These are phyloP conservation scores for Syrrhaptes paradoxus DNA, from an alignment of 2,113 vertebrate genomes.

Conservation along the genomic window DNA sequence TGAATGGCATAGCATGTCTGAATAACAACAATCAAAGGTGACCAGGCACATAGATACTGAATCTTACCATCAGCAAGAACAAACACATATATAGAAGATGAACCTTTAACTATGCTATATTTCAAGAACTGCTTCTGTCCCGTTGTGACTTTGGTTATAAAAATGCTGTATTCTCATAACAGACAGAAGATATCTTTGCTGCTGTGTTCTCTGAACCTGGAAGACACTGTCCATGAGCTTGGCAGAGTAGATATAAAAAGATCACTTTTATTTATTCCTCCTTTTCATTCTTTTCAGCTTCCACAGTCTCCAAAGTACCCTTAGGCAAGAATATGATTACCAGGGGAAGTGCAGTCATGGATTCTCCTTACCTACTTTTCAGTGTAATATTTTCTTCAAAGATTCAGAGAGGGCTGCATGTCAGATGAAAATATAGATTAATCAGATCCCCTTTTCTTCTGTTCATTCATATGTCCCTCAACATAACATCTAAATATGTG, in stretches of 20 bases:
- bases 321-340: neutral
- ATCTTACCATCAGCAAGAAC: neutral
- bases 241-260: neutral
- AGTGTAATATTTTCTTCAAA: neutral
- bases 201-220: neutral
- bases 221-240: neutral
- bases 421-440: neutral
- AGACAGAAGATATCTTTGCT: neutral
- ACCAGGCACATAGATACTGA: neutral
- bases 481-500: neutral
- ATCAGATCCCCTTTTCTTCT: neutral
- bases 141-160: neutral
- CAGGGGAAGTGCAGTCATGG: neutral
- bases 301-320: neutral
- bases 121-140: neutral
- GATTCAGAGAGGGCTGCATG: neutral
- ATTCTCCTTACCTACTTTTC: neutral
- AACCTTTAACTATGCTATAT: neutral
- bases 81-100: neutral
- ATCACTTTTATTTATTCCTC: neutral
- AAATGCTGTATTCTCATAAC: neutral
- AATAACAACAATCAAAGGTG: neutral
- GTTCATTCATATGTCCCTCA: neutral
- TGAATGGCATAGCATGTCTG: neutral
- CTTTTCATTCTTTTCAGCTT: neutral